phyloP scores from a whole-genome alignment of 2,888 invertebrate genomes.

The Himalopsyche anomala region DNA sequence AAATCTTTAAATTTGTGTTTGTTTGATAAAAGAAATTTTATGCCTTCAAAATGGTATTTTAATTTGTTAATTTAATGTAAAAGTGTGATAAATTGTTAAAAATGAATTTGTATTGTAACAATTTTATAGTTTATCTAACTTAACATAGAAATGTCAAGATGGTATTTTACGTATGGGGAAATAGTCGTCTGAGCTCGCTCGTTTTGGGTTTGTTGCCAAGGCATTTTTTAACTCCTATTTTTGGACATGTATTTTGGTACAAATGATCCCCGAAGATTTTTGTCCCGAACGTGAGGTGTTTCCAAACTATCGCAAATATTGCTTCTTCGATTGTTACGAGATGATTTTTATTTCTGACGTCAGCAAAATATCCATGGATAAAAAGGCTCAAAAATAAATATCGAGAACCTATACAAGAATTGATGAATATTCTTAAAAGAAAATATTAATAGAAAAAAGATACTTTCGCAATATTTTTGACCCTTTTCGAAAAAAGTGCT shows the following conservation, averaged over 20 bases:
- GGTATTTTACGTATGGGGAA: too few relatives aligned
- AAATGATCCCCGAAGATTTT: conserved; percentile 39
- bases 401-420: neutral
- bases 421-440: neutral
- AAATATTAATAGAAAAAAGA: neutral
- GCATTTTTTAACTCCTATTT: neutral
- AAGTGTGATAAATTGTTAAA: too few relatives aligned
- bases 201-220: neutral
- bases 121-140: too few relatives aligned
- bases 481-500: neutral
- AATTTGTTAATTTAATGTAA: too few relatives aligned
- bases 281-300: neutral
- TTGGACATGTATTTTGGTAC: conserved; percentile 29
- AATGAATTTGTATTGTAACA: too few relatives aligned
- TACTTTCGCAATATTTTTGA: neutral
- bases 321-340: conserved; percentile 35
- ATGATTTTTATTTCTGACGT: conserved; percentile 8
- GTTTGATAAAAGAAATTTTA: too few relatives aligned
- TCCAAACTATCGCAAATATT: conserved; percentile 8
- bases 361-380: conserved; percentile 7
- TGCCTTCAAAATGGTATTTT: too few relatives aligned
- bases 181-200: neutral
- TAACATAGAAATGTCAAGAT: too few relatives aligned
- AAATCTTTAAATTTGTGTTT: too few relatives aligned
- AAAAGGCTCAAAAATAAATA: conserved; percentile 4